These are phyloP conservation scores for Epinotia demarniana DNA, from an alignment of 2,888 invertebrate genomes.

Conservation along the genomic window DNA sequence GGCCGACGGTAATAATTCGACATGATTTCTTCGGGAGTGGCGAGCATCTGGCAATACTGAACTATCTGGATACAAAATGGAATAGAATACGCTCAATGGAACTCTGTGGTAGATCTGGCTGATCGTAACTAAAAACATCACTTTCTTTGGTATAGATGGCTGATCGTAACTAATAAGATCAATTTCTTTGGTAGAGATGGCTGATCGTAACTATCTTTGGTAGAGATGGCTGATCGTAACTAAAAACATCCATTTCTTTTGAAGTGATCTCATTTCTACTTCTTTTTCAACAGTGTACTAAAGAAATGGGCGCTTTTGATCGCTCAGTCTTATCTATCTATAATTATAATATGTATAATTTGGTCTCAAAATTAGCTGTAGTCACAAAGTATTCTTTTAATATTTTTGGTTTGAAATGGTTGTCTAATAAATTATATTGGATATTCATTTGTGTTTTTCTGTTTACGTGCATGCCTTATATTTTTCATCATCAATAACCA, in stretches of 20 bases:
- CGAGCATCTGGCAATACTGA: not conserved
- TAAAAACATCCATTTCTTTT: not conserved
- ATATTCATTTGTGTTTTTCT: not conserved
- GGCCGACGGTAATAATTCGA: no score
- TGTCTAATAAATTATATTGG: constrained; percentile 1
- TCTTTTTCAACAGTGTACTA: not conserved
- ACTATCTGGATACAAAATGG: not conserved
- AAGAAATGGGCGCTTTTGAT: not conserved
- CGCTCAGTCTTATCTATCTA: not conserved
- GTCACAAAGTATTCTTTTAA: not conserved
- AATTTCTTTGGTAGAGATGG: not conserved
- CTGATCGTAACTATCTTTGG: not conserved
- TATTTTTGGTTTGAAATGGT: not conserved
- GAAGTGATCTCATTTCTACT: not conserved
- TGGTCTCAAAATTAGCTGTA: not conserved
- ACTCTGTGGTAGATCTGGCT: not conserved
- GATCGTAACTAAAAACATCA: not conserved
- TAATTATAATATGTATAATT: not conserved
- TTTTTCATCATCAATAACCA: no score
- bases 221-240: not conserved
- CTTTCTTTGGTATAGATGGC: not conserved
- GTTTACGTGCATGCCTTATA: no score
- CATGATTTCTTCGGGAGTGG: not conserved
- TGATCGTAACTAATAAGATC: not conserved
- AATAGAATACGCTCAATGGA: not conserved